These are phyloP conservation scores for Eupeodes latifasciatus DNA, from an alignment of 2,888 invertebrate genomes.

Conservation along the genomic window DNA sequence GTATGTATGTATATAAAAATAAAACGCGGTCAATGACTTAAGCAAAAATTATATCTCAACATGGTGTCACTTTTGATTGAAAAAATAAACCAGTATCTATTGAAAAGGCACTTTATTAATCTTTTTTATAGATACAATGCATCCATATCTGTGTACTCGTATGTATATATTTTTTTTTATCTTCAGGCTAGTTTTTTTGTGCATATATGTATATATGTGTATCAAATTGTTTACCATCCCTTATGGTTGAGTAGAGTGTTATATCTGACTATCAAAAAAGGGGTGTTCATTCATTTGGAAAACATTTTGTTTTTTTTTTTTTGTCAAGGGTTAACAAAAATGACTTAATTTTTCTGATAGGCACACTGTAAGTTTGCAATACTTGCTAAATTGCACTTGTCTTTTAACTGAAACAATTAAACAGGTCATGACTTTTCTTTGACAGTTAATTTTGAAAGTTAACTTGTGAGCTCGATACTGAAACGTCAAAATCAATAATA, in stretches of 20 bases:
- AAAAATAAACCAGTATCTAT: neutral
- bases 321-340: too few species aligned
- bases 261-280: too few species aligned
- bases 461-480: too few species aligned
- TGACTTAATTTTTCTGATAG: too few species aligned
- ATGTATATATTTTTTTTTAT: neutral
- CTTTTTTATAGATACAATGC: neutral
- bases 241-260: neutral
- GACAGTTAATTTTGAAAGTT: too few species aligned
- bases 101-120: slow-evolving; percentile 3
- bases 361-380: too few species aligned
- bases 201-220: neutral
- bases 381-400: too few species aligned
- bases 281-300: neutral
- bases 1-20: neutral
- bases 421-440: too few species aligned
- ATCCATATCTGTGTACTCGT: neutral
- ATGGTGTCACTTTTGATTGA: slow-evolving; percentile 22
- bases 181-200: neutral
- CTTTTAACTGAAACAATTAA: too few species aligned
- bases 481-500: too few species aligned
- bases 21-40: slow-evolving; percentile 14
- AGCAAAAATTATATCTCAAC: neutral
- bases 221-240: neutral
- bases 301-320: too few species aligned